Conservation (phyloP, 2,113 vertebrate species). For the Anser cygnoides region DNA sequence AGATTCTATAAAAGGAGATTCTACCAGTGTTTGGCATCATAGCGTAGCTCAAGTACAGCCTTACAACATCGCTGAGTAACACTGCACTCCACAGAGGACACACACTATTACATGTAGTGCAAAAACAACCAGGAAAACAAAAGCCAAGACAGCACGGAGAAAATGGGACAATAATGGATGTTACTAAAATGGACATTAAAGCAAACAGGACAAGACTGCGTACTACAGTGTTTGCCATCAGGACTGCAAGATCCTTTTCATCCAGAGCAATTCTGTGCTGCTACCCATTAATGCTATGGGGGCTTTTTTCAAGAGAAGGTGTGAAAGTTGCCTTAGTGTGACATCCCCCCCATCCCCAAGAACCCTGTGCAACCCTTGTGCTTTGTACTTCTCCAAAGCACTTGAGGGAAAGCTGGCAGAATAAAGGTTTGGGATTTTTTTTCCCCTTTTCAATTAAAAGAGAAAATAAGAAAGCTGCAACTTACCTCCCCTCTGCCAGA, state of each 20-base stretch:
- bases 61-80: slow-evolving; percentile 29
- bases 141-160: background rate
- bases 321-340: background rate
- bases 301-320: background rate
- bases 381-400: slow-evolving; percentile 4
- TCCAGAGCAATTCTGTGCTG: background rate
- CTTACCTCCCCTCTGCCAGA: slow-evolving; percentile 74
- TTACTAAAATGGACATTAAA: background rate
- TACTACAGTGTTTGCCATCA: slow-evolving; percentile 33
- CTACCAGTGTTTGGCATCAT: slow-evolving; percentile 28
- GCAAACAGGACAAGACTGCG: slow-evolving; percentile 39
- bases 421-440: background rate
- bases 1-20: slow-evolving; percentile 65
- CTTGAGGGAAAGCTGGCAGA: background rate
- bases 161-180: slow-evolving; percentile 13
- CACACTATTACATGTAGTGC: background rate
- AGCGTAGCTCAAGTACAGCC: background rate
- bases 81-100: background rate
- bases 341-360: background rate
- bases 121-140: background rate
- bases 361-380: background rate
- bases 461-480: background rate
- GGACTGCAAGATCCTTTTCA: background rate
- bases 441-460: background rate
- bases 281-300: accelerated